These are phyloP conservation scores for Tribolium madens DNA, from an alignment of 1,140 invertebrate genomes.

Conservation along the genomic window DNA sequence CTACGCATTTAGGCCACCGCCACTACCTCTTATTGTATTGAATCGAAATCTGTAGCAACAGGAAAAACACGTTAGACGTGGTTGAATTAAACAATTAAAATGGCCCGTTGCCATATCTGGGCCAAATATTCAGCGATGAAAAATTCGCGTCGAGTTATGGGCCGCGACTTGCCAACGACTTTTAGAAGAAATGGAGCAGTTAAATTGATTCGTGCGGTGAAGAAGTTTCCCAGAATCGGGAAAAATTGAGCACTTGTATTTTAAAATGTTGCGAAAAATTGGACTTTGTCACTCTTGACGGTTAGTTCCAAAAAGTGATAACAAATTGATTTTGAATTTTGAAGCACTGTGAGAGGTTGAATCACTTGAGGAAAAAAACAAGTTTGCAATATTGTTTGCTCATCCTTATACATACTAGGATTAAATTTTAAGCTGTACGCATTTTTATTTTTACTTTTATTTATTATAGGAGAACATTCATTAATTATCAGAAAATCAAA, in stretches of 20 bases:
- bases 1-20: slow-evolving; percentile 11
- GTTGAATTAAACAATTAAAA: slow-evolving; percentile 5
- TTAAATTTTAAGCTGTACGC: no score
- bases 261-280: not conserved
- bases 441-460: no score
- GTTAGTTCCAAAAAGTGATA: not conserved
- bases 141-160: not conserved
- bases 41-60: not conserved
- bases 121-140: not conserved
- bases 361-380: no score
- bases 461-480: no score
- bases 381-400: no score
- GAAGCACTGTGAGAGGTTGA: no score
- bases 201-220: not conserved
- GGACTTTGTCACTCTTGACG: not conserved
- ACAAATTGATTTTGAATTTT: no score
- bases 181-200: not conserved
- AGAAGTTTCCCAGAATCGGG: not conserved
- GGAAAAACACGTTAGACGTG: not conserved
- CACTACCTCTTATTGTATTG: not conserved
- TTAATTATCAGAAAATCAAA: no score
- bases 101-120: not conserved
- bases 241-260: not conserved
- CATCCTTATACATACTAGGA: no score
- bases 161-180: not conserved